Evolutionary conservation across 2,113 vertebrate species (phyloP), one percentile per base, ranked within the genome.

Genomic region (Terrapene triunguis): DNA sequence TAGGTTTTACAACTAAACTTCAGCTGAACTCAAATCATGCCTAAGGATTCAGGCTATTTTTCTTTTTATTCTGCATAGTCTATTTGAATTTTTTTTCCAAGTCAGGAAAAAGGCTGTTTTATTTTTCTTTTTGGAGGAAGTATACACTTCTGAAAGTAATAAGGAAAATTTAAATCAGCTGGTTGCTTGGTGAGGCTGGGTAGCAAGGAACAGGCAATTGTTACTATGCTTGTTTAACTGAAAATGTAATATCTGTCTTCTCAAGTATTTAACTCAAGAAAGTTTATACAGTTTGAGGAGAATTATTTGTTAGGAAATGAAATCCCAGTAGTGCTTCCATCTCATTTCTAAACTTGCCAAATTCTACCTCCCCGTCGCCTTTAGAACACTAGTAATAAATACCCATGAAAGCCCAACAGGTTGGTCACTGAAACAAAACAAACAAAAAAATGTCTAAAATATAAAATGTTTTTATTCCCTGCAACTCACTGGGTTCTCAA

Each of bases 351-450:
- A 88, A 35, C 80, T 76, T 84, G 54, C 69, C 76, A 91, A 53
- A 21, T 51, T 88, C 21, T 89, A 51, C 42, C 44, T 11, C 35
- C 76, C 83, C n/a, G 32, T 90, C 2, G 2, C 24, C 42, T 90
- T 81, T 57, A 90, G 88, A 96, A n/a, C 74, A 80, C 13, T 1
- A 89, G 47, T 14, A 90, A 90, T 3, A 65, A 72, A 27, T 3
- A 65, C 17, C 12, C 22, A 82, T 3, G 24, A 55, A 88, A 84
- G 17, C 42, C 65, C 0, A 0, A 85, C 86, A 95, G 93, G 86
- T 96, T 94, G 87, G 57, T 87, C 91, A 90, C 1, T 89, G 69
- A 92, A 96, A 96, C 89, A 95, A 91, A 92, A 62, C 51, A 55
- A 89, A 44, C 38, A 44, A 93, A 93, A 90, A 50, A 35, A 13